Conservation (phyloP, 2,113 vertebrate genomes). For the Clupea harengus region DNA sequence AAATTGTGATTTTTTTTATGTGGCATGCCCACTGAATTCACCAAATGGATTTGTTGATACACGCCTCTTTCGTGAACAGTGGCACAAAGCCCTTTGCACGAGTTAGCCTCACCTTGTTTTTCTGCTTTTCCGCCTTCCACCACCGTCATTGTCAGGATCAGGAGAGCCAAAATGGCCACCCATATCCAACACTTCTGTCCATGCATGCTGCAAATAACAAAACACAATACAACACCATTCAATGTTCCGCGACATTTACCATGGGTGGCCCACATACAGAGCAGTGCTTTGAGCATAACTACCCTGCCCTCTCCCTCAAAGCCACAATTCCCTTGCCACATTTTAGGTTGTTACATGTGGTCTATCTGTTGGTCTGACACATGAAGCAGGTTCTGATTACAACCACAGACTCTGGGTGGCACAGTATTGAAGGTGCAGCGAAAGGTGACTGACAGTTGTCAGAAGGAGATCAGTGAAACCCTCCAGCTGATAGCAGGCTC, state of each 20-base stretch:
- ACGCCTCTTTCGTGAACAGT: background rate
- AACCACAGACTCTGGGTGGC: background rate
- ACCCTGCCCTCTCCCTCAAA: background rate
- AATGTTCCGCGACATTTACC: background rate
- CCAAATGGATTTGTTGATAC: background rate
- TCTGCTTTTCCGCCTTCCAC: slow-evolving; percentile 69
- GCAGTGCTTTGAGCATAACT: background rate
- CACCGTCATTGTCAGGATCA: slow-evolving; percentile 65
- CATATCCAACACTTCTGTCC: slow-evolving; percentile 65
- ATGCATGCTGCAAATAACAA: slow-evolving; percentile 60
- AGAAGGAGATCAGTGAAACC: background rate
- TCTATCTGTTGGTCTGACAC: background rate
- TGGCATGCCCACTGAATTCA: background rate
- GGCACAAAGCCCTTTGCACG: too few relatives aligned
- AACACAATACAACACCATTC: slow-evolving; percentile 15
- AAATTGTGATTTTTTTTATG: background rate
- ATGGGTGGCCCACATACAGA: background rate
- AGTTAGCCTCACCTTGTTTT: slow-evolving; percentile 65
- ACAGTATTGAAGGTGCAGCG: background rate
- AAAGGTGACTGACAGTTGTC: background rate
- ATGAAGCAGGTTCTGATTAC: background rate
- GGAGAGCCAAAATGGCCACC: slow-evolving; percentile 63
- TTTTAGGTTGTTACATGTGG: background rate
- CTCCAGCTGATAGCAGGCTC: background rate
- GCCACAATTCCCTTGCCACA: background rate